Conservation (phyloP, 2,113 vertebrate genomes). For the Hemichromis elongatus region DNA sequence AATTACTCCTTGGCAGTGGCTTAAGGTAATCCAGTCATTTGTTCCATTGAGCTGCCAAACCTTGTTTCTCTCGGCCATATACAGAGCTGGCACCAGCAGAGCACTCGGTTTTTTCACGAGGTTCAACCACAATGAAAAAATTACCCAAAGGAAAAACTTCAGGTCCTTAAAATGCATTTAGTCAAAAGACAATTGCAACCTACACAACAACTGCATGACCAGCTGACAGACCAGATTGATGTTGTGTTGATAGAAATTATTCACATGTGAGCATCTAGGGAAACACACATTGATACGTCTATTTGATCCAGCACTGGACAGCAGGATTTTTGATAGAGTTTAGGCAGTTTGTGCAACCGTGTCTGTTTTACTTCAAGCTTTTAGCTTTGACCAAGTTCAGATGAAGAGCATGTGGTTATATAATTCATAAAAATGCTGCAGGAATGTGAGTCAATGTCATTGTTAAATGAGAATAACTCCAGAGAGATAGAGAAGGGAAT, state of each 20-base stretch:
- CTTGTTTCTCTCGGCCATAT: conserved; percentile 67
- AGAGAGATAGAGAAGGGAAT: conserved; percentile 5
- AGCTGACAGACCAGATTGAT: conserved; percentile 11
- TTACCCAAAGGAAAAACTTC: conserved; percentile 1
- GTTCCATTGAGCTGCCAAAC: conserved; percentile 74
- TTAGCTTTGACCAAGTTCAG: conserved; percentile 29
- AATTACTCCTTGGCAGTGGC: conserved; percentile 74
- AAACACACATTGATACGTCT: conserved; percentile 2
- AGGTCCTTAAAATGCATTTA: conserved; percentile 12
- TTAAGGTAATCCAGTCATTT: conserved; percentile 77
- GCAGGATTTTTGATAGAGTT: conserved; percentile 26
- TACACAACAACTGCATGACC: conserved; percentile 12
- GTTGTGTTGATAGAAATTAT: conserved; percentile 12
- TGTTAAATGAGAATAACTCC: conserved; percentile 2
- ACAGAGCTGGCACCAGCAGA: conserved; percentile 56
- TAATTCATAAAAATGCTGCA: conserved; percentile 18
- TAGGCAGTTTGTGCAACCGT: background rate
- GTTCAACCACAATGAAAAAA: conserved; percentile 29
- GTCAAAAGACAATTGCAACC: conserved; percentile 17
- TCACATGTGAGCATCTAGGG: background rate
- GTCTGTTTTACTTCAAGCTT: conserved; percentile 41
- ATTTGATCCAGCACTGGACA: background rate
- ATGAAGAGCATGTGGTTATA: background rate
- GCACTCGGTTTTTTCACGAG: conserved; percentile 16
- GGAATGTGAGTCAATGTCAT: conserved; percentile 14